phyloP scores from a whole-genome alignment of 2,113 vertebrate species.

The Ceyx margarethae region DNA sequence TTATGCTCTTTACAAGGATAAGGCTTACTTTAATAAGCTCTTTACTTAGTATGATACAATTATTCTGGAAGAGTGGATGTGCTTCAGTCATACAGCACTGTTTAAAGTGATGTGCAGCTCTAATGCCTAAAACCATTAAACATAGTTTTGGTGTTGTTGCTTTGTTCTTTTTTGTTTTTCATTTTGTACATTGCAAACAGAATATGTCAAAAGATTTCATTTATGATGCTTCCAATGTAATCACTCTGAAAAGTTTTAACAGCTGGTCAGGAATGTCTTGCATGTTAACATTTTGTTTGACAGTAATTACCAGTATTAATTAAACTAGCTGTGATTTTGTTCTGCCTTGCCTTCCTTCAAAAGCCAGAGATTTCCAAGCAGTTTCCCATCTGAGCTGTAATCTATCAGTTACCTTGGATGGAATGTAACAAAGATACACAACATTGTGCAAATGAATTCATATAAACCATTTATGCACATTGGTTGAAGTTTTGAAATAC shows the following conservation, averaged over 20 bases:
- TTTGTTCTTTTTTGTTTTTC: too few relatives aligned
- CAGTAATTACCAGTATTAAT: slow-evolving; percentile 43
- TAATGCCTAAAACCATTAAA: neutral
- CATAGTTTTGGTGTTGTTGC: neutral
- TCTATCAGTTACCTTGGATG: slow-evolving; percentile 18
- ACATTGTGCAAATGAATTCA: slow-evolving; percentile 11
- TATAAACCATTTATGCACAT: slow-evolving; percentile 16
- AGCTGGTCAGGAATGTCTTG: slow-evolving; percentile 11
- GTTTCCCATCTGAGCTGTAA: slow-evolving; percentile 23
- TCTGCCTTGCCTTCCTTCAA: slow-evolving; percentile 30
- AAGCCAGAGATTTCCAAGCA: slow-evolving; percentile 33
- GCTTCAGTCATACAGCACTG: neutral
- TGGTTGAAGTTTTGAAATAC: neutral
- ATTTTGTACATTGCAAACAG: neutral
- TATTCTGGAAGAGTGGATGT: neutral
- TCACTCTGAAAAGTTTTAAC: neutral
- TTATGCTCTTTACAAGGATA: neutral
- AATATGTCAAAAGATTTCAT: neutral
- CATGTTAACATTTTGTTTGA: slow-evolving; percentile 13
- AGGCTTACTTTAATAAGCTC: neutral
- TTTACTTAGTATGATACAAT: neutral
- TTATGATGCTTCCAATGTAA: neutral
- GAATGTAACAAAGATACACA: slow-evolving; percentile 20
- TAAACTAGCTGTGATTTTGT: slow-evolving; percentile 44
- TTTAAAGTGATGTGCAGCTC: neutral